These are phyloP conservation scores for Cliona cf. orientalis DNA, from an alignment of 37 sponge, comb jelly and placozoan genomes.

Conservation along the genomic window DNA sequence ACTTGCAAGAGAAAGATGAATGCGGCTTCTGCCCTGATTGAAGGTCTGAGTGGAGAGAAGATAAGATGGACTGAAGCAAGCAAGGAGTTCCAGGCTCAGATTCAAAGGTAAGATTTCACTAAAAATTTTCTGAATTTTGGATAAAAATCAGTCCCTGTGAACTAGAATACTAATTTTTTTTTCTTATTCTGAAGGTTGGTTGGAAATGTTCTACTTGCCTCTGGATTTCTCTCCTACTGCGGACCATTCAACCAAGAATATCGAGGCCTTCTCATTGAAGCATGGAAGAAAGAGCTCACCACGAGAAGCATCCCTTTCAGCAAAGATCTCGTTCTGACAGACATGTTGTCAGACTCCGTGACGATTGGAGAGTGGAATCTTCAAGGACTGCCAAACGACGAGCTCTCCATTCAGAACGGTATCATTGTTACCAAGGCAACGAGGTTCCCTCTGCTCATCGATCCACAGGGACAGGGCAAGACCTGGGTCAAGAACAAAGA, in stretches of 20 bases:
- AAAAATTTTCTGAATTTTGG: background rate
- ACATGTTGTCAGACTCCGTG: slow-evolving; percentile 87
- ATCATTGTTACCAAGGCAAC: slow-evolving; percentile 99
- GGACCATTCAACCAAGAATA: slow-evolving; percentile 99
- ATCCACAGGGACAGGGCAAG: slow-evolving; percentile 99
- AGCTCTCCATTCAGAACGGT: slow-evolving; percentile 97
- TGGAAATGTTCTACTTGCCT: slow-evolving; percentile 95
- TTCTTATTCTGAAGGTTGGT: slow-evolving; percentile 77
- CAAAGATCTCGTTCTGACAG: slow-evolving; percentile 76
- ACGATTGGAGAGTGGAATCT: slow-evolving; percentile 96
- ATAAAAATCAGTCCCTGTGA: too few relatives aligned
- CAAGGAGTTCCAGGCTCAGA: slow-evolving; percentile 96
- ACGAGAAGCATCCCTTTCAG: slow-evolving; percentile 85
- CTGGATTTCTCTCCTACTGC: slow-evolving; percentile 97
- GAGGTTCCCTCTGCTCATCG: slow-evolving; percentile 96
- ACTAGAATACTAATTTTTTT: too few relatives aligned
- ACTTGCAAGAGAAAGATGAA: slow-evolving; percentile 96
- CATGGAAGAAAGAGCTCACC: slow-evolving; percentile 92
- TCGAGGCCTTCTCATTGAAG: slow-evolving; percentile 74
- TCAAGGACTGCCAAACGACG: slow-evolving; percentile 99
- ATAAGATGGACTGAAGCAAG: slow-evolving; percentile 96
- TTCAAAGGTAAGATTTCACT: slow-evolving; percentile 61
- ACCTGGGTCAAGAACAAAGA: slow-evolving; percentile 97
- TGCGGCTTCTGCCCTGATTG: slow-evolving; percentile 97
- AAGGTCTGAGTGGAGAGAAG: slow-evolving; percentile 97